Base-by-base conservation (phyloP, 2,113 vertebrate genomes). In the Orycteropus afer region DNA sequence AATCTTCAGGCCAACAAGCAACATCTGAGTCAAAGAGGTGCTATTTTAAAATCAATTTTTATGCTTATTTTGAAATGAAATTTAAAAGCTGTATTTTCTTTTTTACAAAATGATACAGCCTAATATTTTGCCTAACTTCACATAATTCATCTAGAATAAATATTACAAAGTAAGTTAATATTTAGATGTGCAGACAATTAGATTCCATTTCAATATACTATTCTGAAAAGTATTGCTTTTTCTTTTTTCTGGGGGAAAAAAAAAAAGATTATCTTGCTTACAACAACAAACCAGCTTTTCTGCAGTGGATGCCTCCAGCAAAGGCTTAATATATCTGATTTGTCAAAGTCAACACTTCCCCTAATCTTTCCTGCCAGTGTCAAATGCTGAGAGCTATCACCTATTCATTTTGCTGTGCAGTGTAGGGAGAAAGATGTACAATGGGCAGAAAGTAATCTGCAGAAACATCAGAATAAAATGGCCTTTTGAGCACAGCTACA, bases 281-380 rank as follows among this genome's bases (percentile, higher is more conserved):
- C 14, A 73, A 23, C 84, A 57, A 89, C 27, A 96, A 61, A 93
- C 29, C 47, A 91, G 15, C 8, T 96, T 92, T 97, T 98, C 89
- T 89, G 91, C 92, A 96, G 95, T 97, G 90, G 91, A 96, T 96
- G 97, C 98, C 98, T 98, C 98, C 98, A 98, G 98, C 98, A 97
- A 98, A 98, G 97, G 92, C 94, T 96, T 98, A 98, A 99, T 98
- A 97, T 97, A 98, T 98, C 97, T 98, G 98, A 99, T 99, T 98
- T 99, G 98, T 99, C 98, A 99, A 98, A 98, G 98, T 99, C 98
- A 98, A 98, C 97, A 98, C 96, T 96, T 85, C 92, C 92, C 96
- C 98, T 99, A 98, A 98, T 99, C 98, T 99, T 98, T 98, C 97
- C 96, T 92, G 97, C 97, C 94, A 98, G 97, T 98, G 97, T 98